Evolutionary conservation across 2,888 invertebrate species (phyloP), one percentile per base, ranked within the genome.

Genomic region (Trilocha varians): DNA sequence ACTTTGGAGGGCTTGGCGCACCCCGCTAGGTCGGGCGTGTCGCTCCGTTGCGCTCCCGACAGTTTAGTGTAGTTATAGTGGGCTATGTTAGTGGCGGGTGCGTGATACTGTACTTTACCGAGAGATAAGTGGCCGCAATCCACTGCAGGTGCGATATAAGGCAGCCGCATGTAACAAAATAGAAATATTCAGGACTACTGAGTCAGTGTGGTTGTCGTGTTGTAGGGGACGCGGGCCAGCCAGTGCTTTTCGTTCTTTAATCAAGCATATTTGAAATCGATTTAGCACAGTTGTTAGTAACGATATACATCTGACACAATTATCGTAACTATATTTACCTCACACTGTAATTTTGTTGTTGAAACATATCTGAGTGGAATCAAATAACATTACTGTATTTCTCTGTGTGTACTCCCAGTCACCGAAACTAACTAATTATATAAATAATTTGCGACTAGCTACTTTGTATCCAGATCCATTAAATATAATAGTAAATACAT

Each of bases 61-160:
- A 74, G 60, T 71, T 77, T 79, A 62, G 78, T 74, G 69, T 70
- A 70, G 69, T 76, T 78, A 73, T 69, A 76, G 65, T 76, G 76
- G 60, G 73, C 67, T 59, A 70, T 71, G 84, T 86, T 86, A 86
- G 86, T 82, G 61, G 80, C 78, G 78, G 78, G 82, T 79, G 89
- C 89, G 87, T 89, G 89, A 88, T 89, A 88, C 85, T 88, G 89
- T 89, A 90, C 90, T 80, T 89, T 90, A 89, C 90, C 90, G 75
- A 89, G 82, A 78, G 89, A 88, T 73, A 89, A 87, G 80, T 83
- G 87, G 71, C 78, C 87, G 82, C 88, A 88, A 78, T 90, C 90
- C 88, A 87, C 90, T 89, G 89, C 85, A 78, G 83, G 83, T 80
- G 87, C 78, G 85, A 85, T 76, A 78, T 75, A 82, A 78, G 85